Base-by-base conservation (phyloP, 2,888 invertebrate species). In the Tetramorium bicarinatum region DNA sequence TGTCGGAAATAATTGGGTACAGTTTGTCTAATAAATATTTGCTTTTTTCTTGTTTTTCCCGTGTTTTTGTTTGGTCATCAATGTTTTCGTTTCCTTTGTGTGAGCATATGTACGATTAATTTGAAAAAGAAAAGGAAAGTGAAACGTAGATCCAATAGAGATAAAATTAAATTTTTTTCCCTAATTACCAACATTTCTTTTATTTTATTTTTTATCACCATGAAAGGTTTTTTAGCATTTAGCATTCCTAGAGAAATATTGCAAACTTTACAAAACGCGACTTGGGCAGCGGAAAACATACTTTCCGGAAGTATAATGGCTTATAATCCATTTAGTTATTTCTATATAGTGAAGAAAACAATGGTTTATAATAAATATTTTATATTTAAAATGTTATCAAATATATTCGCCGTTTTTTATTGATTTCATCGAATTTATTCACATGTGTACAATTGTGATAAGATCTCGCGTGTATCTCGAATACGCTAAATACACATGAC, bases 121-220 rank as follows among this genome's bases (percentile, higher is more conserved):
- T 72, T 56, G 18, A 72, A 34, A 29, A 18, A 34, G 29, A 49
- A 4, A 66, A 21, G 13, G 34, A 1, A 9, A n/a, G 34, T 34
- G 29, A 21, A 71, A 25, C 2, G 6, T 47, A 21, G 52, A n/a
- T 7, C 9, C 9, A 34, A 34, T 71, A 52, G n/a, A 66, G 21
- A 29, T 13, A 44, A 66, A 66, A 44, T 66, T 59, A 18, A 59
- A 15, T 3, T 25, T 15, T 18, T 47, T 11, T 47, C n/a, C 7
- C 6, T 11, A 62, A 38, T n/a, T 25, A n/a, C 3, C 6, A 25
- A 3, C 2, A 49, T 49, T 69, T 62, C 9, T 25, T 44, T 56
- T 25, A 29, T 29, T 34, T 66, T 49, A 18, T 69, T 59, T 59
- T 34, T 66, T 49, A 18, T 69, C 49, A 69, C 18, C 9, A 49